Evolutionary conservation across 2,797 vertebrate genomes (phyloP).

Genomic region (Poeciliopsis presidionis): DNA sequence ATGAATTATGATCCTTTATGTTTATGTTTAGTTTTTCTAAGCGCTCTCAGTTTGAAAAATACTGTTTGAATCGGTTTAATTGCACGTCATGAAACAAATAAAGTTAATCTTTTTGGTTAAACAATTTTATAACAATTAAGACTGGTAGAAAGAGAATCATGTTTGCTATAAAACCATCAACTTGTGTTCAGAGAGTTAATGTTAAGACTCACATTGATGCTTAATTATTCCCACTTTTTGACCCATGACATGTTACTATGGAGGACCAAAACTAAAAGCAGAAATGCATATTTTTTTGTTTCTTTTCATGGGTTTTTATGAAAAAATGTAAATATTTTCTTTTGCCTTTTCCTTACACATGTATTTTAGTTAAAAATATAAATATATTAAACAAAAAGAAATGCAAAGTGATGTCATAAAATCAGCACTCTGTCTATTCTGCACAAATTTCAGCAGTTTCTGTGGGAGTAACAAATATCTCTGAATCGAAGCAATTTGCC

Average conservation of each 20-base stretch:
- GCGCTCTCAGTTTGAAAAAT: not conserved
- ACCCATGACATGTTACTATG: not conserved
- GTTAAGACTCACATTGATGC: not conserved
- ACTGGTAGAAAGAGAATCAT: conserved; percentile 5
- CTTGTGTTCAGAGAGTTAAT: not conserved
- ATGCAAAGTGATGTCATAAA: not conserved
- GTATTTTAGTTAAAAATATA: no score
- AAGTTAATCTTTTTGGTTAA: not conserved
- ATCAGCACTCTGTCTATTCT: not conserved
- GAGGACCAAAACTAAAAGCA: no score
- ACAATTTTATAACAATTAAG: not conserved
- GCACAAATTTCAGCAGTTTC: not conserved
- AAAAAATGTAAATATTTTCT: no score
- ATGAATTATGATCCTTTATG: not conserved
- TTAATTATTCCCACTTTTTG: not conserved
- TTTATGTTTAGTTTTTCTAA: not conserved
- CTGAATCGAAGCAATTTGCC: not conserved
- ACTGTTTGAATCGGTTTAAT: not conserved
- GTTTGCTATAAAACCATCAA: conserved; percentile 1
- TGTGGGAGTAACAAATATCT: not conserved
- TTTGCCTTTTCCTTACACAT: no score
- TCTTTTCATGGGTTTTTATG: no score
- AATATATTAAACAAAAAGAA: not conserved
- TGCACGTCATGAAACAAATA: not conserved
- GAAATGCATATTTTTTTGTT: no score